Percentiles rank a stretch among this genome's conserved stretches.
These are phyloP conservation scores for Corydoras sp. DNA, from an alignment of 2,113 vertebrate genomes.

Conservation along the genomic window DNA sequence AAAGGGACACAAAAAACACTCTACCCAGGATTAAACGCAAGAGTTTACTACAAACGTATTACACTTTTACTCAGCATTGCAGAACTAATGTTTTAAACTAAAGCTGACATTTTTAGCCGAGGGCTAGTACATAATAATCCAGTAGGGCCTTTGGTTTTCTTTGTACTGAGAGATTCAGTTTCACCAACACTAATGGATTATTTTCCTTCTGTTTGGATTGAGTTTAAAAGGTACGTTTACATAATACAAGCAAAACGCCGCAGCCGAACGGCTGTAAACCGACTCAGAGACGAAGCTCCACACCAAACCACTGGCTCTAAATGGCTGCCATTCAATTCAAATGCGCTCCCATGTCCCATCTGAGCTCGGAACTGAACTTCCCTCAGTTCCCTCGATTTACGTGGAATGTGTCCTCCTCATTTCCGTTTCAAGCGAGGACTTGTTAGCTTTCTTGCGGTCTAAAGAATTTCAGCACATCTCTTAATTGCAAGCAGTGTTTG, in stretches of 20 bases:
- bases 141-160: conserved; percentile 49
- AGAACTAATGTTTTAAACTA: conserved; percentile 36
- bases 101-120: conserved; percentile 2
- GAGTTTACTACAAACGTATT: conserved; percentile 37
- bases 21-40: conserved; percentile 1
- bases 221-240: conserved; percentile 57
- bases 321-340: conserved; percentile 25
- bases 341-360: conserved; percentile 30
- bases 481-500: conserved; percentile 52
- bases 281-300: conserved; percentile 3
- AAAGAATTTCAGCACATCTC: conserved; percentile 32
- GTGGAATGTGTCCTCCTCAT: conserved; percentile 12
- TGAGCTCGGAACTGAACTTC: conserved; percentile 30
- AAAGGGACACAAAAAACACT: background rate
- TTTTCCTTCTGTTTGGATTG: conserved; percentile 32
- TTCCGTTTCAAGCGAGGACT: too few relatives aligned
- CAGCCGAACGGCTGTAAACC: conserved; percentile 7
- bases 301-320: conserved; percentile 24
- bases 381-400: conserved; percentile 45
- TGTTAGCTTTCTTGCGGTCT: conserved; percentile 26
- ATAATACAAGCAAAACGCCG: conserved; percentile 42
- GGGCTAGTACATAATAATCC: conserved; percentile 33
- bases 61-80: conserved; percentile 41
- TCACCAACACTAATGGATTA: conserved; percentile 29
- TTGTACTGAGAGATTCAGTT: conserved; percentile 46